Conservation (phyloP, 2,797 vertebrate species). For the Lutjanus argentimaculatus region DNA sequence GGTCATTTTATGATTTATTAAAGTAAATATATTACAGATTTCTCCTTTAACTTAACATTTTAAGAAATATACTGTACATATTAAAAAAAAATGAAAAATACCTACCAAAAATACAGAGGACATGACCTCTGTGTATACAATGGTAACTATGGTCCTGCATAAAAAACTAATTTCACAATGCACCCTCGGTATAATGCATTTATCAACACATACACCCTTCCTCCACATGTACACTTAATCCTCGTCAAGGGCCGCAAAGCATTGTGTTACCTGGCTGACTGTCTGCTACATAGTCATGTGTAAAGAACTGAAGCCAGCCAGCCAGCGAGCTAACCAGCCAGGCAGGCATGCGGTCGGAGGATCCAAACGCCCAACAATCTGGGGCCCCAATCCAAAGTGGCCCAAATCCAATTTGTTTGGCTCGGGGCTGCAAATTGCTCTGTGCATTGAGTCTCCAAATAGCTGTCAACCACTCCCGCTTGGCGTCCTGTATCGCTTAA, state of each 20-base stretch:
- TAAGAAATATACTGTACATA: too few species aligned
- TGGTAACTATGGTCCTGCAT: too few species aligned
- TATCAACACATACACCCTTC: slow-evolving; percentile 31
- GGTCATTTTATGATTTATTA: too few species aligned
- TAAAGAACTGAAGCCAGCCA: slow-evolving; percentile 69
- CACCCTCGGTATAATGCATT: slow-evolving; percentile 20
- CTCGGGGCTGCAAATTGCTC: slow-evolving; percentile 89
- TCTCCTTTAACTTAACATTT: too few species aligned
- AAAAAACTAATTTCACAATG: slow-evolving; percentile 29
- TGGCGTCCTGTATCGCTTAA: slow-evolving; percentile 88
- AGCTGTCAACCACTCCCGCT: slow-evolving; percentile 89
- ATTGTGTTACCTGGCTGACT: slow-evolving; percentile 63
- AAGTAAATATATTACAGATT: too few species aligned
- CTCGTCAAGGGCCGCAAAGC: slow-evolving; percentile 45
- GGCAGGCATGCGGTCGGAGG: slow-evolving; percentile 67
- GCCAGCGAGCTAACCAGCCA: slow-evolving; percentile 67
- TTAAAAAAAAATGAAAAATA: too few species aligned
- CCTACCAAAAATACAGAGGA: too few species aligned
- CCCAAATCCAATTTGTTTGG: slow-evolving; percentile 91
- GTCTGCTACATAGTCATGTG: slow-evolving; percentile 69
- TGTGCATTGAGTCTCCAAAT: slow-evolving; percentile 91
- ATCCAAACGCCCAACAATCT: slow-evolving; percentile 86
- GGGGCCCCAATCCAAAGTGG: slow-evolving; percentile 88
- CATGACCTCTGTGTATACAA: too few species aligned
- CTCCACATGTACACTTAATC: slow-evolving; percentile 38